A percentile compares a stretch with the other conserved stretches of the same genome.
Conservation (phyloP, 2,113 vertebrate species). For the Muntiacus reevesi region DNA sequence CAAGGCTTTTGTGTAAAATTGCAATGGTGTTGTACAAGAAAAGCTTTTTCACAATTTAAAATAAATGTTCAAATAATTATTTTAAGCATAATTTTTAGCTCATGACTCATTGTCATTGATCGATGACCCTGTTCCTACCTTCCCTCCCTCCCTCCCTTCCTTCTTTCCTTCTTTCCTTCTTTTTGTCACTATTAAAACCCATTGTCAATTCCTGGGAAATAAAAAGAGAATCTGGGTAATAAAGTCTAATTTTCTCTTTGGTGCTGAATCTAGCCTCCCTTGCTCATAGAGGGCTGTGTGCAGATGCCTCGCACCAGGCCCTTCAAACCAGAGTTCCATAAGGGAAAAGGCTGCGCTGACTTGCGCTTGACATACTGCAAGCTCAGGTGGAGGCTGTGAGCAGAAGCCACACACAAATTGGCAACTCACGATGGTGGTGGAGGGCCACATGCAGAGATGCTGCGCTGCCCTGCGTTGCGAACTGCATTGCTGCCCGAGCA, state of each 20-base stretch:
- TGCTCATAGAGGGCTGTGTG: no score
- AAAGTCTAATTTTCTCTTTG: not conserved
- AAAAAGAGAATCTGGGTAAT: not conserved
- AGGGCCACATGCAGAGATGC: not conserved
- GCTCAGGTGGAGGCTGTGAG: not conserved
- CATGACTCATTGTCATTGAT: not conserved
- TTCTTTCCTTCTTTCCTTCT: not conserved
- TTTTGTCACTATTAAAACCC: not conserved
- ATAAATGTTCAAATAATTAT: not conserved
- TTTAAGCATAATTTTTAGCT: not conserved
- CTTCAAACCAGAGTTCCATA: not conserved
- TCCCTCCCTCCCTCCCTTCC: not conserved
- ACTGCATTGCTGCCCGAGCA: no score
- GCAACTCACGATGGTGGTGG: not conserved
- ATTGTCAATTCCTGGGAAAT: not conserved
- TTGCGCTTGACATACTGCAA: not conserved
- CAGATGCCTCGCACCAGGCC: not conserved
- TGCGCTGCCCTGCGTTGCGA: fast-evolving
- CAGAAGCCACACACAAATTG: not conserved
- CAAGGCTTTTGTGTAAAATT: not conserved
- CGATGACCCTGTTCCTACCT: not conserved
- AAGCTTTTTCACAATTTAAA: not conserved
- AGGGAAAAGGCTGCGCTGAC: not conserved
- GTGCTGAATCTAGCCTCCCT: not conserved
- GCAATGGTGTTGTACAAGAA: not conserved